Evolutionary conservation across 2,888 invertebrate species (phyloP), one percentile per base, ranked within the genome.

Genomic region (Drosophila mercatorum): DNA sequence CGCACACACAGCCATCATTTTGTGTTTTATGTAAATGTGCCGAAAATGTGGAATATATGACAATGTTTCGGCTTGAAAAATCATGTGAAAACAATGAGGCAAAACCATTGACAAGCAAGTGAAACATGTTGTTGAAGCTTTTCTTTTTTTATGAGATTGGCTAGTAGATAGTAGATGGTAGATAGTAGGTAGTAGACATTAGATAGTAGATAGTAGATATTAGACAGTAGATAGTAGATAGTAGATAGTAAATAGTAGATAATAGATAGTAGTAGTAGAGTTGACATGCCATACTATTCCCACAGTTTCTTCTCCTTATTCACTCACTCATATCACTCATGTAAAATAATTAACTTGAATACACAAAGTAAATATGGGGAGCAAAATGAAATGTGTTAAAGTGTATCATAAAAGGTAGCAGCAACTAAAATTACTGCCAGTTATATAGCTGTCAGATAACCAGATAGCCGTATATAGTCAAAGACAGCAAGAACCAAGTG

Each of bases 11-110:
- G 56, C 43, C 44, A 53, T 40, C 53, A 55, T 49, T 31, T 58
- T 53, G 56, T 73, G 59, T 70, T 71, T 75, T 71, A 75, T 83
- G 78, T 69, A 70, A 63, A 84, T 76, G 75, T 71, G 66, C 52
- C 53, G 55, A 65, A 56, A 44, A 43, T 71, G 55, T 49, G 49
- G 63, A 61, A 78, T 65, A 60, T 61, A 73, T 77, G 75, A 72
- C 78, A 78, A 72, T 79, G 78, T 75, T 76, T 67, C 74, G 68
- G 67, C 66, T 56, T 59, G 63, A 53, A 86, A 87, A 82, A 88
- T 89, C 71, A 88, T 88, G 87, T 88, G 89, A 80, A 88, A 88
- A 88, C 85, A 75, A 88, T 88, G 87, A 88, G 88, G 75, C 78
- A 77, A 68, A 78, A 73, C 65, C 67, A 74, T 67, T 46, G 76